Percentiles rank a stretch among this genome's conserved stretches.
Conservation (phyloP, 1,140 invertebrate species). For the Drosophila subobscura region DNA sequence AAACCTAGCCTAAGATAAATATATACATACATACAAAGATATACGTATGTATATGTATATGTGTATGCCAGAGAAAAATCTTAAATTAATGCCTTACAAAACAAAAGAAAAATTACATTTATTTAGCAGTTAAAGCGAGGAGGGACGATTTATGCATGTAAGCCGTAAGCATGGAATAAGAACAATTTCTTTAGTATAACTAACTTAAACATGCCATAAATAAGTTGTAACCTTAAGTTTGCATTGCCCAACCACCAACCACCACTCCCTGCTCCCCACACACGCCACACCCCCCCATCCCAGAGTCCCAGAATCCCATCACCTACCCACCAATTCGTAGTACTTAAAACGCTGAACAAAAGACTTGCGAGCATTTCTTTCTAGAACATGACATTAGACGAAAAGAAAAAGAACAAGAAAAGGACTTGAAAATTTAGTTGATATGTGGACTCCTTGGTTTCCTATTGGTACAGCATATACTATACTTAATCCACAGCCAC, state of each 20-base stretch:
- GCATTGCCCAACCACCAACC: constrained; percentile 5
- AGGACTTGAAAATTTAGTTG: constrained; percentile 44
- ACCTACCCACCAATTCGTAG: constrained; percentile 33
- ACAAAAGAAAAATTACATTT: constrained; percentile 61
- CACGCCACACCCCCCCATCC: background rate
- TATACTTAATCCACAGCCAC: constrained; percentile 59
- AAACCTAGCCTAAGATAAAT: constrained; percentile 57
- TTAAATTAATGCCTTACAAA: constrained; percentile 78
- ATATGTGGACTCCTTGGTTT: constrained; percentile 41
- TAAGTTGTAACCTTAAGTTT: constrained; percentile 74
- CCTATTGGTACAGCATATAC: constrained; percentile 66
- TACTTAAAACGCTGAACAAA: constrained; percentile 73
- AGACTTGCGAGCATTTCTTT: constrained; percentile 64
- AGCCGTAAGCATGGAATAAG: constrained; percentile 40
- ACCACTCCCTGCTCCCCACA: background rate
- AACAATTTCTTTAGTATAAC: constrained; percentile 73
- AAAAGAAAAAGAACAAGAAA: constrained; percentile 5
- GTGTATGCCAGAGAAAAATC: constrained; percentile 41
- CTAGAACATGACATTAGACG: constrained; percentile 23
- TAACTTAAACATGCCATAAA: constrained; percentile 81
- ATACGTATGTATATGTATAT: constrained; percentile 15
- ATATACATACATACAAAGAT: constrained; percentile 38
- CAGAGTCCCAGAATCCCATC: too few species aligned
- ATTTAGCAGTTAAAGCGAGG: constrained; percentile 67
- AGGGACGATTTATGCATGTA: constrained; percentile 36